Evolutionary conservation across 2,888 invertebrate genomes (phyloP).

Genomic region (Lepetodrilus schrolli): DNA sequence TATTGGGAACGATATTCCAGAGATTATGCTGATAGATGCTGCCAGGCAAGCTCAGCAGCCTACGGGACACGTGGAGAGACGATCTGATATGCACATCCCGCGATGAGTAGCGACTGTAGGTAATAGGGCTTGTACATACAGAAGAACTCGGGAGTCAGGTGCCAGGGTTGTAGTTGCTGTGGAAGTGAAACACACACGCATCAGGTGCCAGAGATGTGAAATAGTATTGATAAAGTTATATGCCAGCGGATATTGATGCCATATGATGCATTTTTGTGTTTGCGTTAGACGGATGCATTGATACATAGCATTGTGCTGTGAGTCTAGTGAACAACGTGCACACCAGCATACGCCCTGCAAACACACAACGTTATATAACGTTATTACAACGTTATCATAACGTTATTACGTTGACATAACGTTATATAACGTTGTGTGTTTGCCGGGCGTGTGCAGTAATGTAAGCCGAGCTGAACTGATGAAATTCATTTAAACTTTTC

Average conservation of each 20-base stretch:
- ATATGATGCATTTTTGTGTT: not conserved
- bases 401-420: not conserved
- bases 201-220: too few relatives aligned
- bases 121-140: too few relatives aligned
- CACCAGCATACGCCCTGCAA: too few relatives aligned
- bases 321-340: too few relatives aligned
- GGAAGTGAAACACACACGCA: too few relatives aligned
- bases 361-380: not conserved
- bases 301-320: not conserved
- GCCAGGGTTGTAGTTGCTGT: too few relatives aligned
- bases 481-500: too few relatives aligned
- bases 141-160: too few relatives aligned
- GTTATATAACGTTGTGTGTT: too few relatives aligned
- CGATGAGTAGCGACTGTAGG: too few relatives aligned
- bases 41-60: not conserved
- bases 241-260: not conserved
- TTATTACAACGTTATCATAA: not conserved
- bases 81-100: not conserved
- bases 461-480: too few relatives aligned
- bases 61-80: not conserved
- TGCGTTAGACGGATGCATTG: not conserved
- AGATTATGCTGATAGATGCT: not conserved
- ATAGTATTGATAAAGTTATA: not conserved
- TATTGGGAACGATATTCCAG: not conserved
- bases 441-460: too few relatives aligned